These are phyloP conservation scores for Aramus guarauna DNA, from an alignment of 2,113 vertebrate species.

Conservation along the genomic window DNA sequence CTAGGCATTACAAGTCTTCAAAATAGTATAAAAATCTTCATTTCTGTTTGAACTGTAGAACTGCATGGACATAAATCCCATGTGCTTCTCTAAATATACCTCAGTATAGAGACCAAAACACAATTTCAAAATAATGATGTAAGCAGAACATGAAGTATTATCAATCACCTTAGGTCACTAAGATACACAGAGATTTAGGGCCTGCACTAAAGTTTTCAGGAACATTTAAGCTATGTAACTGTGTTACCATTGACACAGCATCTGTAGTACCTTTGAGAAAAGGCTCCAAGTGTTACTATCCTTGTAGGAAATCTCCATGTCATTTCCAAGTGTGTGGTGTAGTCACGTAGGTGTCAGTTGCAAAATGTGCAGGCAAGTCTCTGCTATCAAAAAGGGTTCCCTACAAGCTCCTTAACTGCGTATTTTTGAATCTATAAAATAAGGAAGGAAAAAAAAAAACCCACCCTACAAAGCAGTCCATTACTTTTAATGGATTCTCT, in stretches of 20 bases:
- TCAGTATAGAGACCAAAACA: background rate
- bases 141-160: background rate
- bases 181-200: background rate
- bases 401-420: background rate
- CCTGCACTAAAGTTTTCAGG: background rate
- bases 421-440: background rate
- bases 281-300: background rate
- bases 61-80: background rate
- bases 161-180: background rate
- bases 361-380: background rate
- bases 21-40: background rate
- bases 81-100: background rate
- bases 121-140: background rate
- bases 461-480: background rate
- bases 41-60: background rate
- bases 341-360: background rate
- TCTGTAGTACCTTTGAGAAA: background rate
- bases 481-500: background rate
- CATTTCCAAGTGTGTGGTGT: background rate
- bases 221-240: background rate
- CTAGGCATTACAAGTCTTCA: background rate
- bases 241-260: background rate
- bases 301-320: background rate
- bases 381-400: background rate
- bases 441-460: background rate